A percentile compares a stretch with the other conserved stretches of the same genome.
Evolutionary conservation across 1,140 invertebrate species (phyloP).

Genomic region (Daktulosphaira vitifoliae): DNA sequence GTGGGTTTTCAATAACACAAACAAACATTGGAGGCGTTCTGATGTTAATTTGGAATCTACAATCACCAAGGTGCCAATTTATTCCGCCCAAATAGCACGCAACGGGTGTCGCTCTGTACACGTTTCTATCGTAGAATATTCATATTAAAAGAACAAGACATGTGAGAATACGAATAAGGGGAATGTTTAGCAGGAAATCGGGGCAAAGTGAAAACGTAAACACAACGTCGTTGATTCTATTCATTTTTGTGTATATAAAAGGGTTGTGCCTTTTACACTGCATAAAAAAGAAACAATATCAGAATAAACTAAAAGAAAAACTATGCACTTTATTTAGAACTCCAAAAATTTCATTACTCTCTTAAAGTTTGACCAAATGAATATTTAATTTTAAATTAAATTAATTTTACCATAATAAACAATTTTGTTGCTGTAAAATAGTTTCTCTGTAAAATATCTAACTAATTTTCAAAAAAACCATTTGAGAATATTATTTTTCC

Average conservation of each 20-base stretch:
- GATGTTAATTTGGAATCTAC: constrained; percentile 6
- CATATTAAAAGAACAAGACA: constrained; percentile 12
- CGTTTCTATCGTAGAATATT: constrained; percentile 11
- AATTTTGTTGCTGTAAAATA: no score
- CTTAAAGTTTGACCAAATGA: no score
- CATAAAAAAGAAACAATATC: not conserved
- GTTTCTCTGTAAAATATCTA: no score
- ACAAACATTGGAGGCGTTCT: constrained; percentile 13
- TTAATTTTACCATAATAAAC: no score
- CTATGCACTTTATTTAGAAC: no score
- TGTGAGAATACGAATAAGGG: not conserved
- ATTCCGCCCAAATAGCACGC: constrained; percentile 30
- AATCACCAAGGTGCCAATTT: constrained; percentile 27
- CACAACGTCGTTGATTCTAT: constrained; percentile 6
- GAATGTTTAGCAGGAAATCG: constrained; percentile 10
- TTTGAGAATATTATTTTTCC: no score
- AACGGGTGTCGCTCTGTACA: constrained; percentile 16
- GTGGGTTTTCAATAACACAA: constrained; percentile 29
- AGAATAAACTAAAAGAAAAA: no score
- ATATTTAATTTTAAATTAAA: no score
- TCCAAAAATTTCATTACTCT: no score
- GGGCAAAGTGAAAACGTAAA: constrained; percentile 19
- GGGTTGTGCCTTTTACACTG: not conserved
- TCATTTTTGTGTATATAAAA: not conserved
- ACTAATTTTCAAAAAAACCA: no score